Evolutionary conservation across 2,888 invertebrate genomes (phyloP), one percentile per base, ranked within the genome.

Genomic region (Aspidiotus rigidus): DNA sequence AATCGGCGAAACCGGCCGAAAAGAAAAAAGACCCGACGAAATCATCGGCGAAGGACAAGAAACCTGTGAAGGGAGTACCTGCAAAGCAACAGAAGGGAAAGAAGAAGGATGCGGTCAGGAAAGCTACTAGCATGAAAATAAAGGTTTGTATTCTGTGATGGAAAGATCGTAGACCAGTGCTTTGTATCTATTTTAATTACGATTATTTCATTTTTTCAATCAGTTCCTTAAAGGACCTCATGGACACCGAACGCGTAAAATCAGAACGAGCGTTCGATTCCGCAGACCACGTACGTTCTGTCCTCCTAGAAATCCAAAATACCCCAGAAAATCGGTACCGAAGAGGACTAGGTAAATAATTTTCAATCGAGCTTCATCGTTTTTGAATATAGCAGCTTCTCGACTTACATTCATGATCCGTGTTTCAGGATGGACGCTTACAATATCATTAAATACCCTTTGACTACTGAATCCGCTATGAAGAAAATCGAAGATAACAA

Each of bases 401-500:
- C 2, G n/a, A n/a, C n/a, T 28, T 5, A 28, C 5, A 5, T 5
- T 28, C 5, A 28, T 28, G 2, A 5, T 28, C 5, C 28, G 28
- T 28, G 28, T 71, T 73, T 71, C 80, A 92, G 92, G 74, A 91
- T 98, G 90, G 98, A 98, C 82, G 93, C 96, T 69, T 98, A 88
- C 82, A 93, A 94, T 77, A 95, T 98, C 79, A 93, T 99, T 77
- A 97, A 98, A 81, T 96, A 87, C 79, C 99, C 99, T 42, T 81
- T 99, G 80, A 99, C 99, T 67, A 99, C 98, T 78, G 99, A 99
- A 85, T 97, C 98, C 9, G 98, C 99, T 67, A 99, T 99, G 99
- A 99, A 99, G 82, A 99, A 99, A 80, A 99, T 99, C 80, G 99
- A 99, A 81, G 99, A 99, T 79, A 97, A 97, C 82, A 99, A 99